Percentiles rank a stretch among this genome's conserved stretches.
Conservation (phyloP, 2,113 vertebrate species). For the Dicaeum eximium region DNA sequence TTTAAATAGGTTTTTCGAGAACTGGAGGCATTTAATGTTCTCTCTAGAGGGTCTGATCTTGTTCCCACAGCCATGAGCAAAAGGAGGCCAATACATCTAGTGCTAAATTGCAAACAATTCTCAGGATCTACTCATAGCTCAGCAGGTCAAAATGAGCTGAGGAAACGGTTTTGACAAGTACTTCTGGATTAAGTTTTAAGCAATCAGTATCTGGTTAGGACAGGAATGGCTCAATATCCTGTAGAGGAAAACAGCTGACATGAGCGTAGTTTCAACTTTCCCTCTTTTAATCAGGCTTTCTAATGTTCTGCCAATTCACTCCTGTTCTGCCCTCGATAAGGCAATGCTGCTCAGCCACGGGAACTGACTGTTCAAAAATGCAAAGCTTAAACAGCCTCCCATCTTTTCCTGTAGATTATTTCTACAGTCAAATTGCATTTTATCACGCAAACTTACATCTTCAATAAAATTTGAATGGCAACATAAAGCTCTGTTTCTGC, state of each 20-base stretch:
- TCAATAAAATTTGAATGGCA: not conserved
- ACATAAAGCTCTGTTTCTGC: not conserved
- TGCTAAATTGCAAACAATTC: conserved; percentile 41
- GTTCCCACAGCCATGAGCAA: not conserved
- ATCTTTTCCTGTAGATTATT: conserved; percentile 67
- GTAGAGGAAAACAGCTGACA: conserved; percentile 83
- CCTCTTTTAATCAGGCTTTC: conserved; percentile 77
- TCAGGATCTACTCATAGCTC: conserved; percentile 66
- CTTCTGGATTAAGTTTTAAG: conserved; percentile 78
- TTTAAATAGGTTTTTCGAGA: not conserved
- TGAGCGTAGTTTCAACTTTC: conserved; percentile 73
- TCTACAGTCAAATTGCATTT: conserved; percentile 38
- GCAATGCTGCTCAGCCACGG: conserved; percentile 2
- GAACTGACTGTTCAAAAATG: conserved; percentile 66
- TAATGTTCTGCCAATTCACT: conserved; percentile 78
- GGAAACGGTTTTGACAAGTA: conserved; percentile 80
- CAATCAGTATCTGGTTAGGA: conserved; percentile 81
- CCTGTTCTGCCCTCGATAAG: conserved; percentile 70
- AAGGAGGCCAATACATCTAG: not conserved
- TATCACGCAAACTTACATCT: conserved; percentile 44
- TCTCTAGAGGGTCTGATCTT: not conserved
- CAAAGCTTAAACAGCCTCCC: conserved; percentile 41
- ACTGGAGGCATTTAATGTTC: not conserved
- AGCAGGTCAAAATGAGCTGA: conserved; percentile 72
- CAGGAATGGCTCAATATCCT: conserved; percentile 85